Conservation (phyloP, 2,797 vertebrate species). For the Trachops cirrhosus region DNA sequence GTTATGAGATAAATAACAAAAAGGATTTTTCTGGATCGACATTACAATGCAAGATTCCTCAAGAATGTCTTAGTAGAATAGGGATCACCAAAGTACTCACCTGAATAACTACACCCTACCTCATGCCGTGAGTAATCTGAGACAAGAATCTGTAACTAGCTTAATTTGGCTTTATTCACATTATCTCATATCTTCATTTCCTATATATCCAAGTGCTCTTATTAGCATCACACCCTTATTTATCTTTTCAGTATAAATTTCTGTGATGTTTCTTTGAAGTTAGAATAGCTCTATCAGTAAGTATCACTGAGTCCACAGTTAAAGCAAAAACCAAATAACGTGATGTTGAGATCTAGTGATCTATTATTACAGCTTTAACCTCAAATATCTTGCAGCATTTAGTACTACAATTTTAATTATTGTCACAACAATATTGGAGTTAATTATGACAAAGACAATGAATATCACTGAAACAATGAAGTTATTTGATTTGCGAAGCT, state of each 20-base stretch:
- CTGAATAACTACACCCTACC: background rate
- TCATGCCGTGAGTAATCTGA: background rate
- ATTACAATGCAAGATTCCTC: background rate
- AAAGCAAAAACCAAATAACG: conserved; percentile 40
- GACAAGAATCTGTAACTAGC: background rate
- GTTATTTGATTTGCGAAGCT: conserved; percentile 7
- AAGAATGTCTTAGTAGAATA: conserved; percentile 29
- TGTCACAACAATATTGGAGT: conserved; percentile 34
- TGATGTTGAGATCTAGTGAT: background rate
- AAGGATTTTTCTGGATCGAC: conserved; percentile 20
- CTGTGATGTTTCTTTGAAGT: conserved; percentile 39
- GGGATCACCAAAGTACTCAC: background rate
- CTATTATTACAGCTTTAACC: conserved; percentile 48
- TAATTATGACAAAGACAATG: conserved; percentile 48
- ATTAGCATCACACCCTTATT: background rate
- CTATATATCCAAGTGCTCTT: background rate
- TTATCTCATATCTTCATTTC: background rate
- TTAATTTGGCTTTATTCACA: background rate
- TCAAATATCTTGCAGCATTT: conserved; percentile 40
- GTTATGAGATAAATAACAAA: conserved; percentile 25
- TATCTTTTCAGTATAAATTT: conserved; percentile 47
- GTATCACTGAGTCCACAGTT: background rate
- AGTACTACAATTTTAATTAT: conserved; percentile 38
- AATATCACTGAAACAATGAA: conserved; percentile 36
- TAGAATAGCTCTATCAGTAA: conserved; percentile 31